Evolutionary conservation across 1,140 invertebrate species (phyloP).

Genomic region (Latrodectus geometricus): DNA sequence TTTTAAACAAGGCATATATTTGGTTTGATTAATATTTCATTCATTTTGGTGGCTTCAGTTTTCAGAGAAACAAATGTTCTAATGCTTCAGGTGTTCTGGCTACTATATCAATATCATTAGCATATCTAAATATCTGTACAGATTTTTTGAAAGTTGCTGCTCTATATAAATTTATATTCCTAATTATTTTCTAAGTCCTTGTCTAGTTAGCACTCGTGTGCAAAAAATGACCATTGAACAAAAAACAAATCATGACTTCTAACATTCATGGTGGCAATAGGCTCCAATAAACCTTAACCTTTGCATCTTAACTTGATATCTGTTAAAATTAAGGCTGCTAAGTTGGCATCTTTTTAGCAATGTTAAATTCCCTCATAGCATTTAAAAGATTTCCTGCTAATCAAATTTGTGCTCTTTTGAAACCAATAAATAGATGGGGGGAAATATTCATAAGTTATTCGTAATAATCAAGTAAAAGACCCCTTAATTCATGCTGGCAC

Average conservation of each 20-base stretch:
- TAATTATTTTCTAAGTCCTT: neutral
- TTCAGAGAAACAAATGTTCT: neutral
- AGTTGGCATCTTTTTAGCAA: neutral
- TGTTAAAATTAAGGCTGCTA: neutral
- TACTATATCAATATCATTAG: neutral
- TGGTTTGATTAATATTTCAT: neutral
- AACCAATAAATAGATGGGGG: no score
- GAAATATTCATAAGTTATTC: no score
- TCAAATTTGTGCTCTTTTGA: neutral
- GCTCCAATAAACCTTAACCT: neutral
- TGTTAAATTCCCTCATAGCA: neutral
- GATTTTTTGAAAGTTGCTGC: neutral
- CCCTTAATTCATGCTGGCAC: no score
- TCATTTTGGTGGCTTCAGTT: neutral
- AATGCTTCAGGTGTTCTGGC: neutral
- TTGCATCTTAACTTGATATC: neutral
- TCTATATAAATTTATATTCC: neutral
- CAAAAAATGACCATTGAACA: neutral
- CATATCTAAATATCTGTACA: neutral
- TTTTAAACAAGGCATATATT: neutral
- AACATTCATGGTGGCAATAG: neutral
- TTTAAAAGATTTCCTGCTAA: neutral
- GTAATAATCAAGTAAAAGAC: no score
- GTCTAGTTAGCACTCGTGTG: no score
- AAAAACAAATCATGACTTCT: neutral